Evolutionary conservation across 2,888 invertebrate species (phyloP), one percentile per base, ranked within the genome.

Genomic region (Acleris holmiana): DNA sequence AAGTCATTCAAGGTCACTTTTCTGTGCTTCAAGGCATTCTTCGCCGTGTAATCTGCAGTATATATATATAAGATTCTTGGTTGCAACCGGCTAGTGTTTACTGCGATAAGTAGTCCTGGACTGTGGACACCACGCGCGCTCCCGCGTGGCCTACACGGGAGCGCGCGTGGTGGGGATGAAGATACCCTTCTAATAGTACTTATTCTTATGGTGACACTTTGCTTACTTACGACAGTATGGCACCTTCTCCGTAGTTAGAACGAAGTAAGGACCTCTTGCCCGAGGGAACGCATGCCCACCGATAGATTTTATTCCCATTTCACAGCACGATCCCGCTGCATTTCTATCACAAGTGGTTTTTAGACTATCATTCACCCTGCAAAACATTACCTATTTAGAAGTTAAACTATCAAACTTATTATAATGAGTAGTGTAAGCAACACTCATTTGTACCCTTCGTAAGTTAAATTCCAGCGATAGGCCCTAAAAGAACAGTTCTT

Each of bases 191-290:
- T n/a, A n/a, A n/a, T n/a, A n/a, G n/a, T n/a, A n/a, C n/a, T n/a
- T n/a, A n/a, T n/a, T n/a, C n/a, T n/a, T n/a, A n/a, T n/a, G n/a
- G n/a, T n/a, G n/a, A n/a, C n/a, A 5, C 35, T 35, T 10, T 2
- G 35, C 35, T 18, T 63, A 85, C 90, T 91, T 80, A 94, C 94
- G 85, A 69, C 94, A 94, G 62, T 90, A 94, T 0, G 94, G 94
- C 51, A 82, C 69, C 57, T 77, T 82, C 1, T 85, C 87, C 0
- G 92, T 88, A 0, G 94, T 94, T n/a, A 93, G 79, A 2, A 93
- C 91, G 68, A 93, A 93, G 74, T 93, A 94, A 0, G 86, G 76
- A 0, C 94, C 94, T 0, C 74, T 78, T 0, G 93, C 90, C 4
- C 83, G 74, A 25, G 84, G 86, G 55, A 77, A 62, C 0, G 82